Evolutionary conservation across 2,888 invertebrate species (phyloP).

Genomic region (Hirtodrosophila alboralis): DNA sequence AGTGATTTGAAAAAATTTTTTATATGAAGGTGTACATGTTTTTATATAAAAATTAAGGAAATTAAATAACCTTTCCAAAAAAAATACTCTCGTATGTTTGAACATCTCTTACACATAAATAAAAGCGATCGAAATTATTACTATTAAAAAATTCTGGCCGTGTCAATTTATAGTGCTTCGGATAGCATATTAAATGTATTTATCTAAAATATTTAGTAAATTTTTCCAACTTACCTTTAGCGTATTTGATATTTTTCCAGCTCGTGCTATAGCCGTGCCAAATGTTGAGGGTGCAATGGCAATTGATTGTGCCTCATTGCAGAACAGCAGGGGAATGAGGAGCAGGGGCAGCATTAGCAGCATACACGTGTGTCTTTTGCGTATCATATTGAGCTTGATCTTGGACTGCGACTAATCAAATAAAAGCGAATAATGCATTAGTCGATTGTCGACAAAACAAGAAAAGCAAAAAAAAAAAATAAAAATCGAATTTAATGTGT

Average conservation of each 20-base stretch:
- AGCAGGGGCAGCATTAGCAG: conserved; percentile 33
- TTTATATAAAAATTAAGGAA: too few relatives aligned
- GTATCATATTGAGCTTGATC: conserved; percentile 56
- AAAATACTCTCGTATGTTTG: too few relatives aligned
- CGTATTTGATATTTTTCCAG: conserved; percentile 83
- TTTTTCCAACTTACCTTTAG: conserved; percentile 81
- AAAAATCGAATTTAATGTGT: too few relatives aligned
- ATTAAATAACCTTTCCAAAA: too few relatives aligned
- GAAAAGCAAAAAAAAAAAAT: conserved; percentile 12
- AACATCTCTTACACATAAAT: too few relatives aligned
- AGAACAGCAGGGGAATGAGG: conserved; percentile 44
- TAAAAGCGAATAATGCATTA: conserved; percentile 66
- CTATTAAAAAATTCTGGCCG: too few relatives aligned
- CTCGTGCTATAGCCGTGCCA: conserved; percentile 83
- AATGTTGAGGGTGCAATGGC: conserved; percentile 84
- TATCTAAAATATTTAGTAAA: neutral
- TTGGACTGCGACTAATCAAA: conserved; percentile 53
- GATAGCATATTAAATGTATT: too few relatives aligned
- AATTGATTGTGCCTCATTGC: conserved; percentile 67
- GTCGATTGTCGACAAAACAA: conserved; percentile 33
- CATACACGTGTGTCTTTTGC: conserved; percentile 44
- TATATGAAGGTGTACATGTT: too few relatives aligned
- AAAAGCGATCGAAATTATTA: too few relatives aligned
- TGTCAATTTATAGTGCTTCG: too few relatives aligned
- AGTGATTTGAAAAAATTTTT: too few relatives aligned